Base-by-base conservation (phyloP, 2,797 vertebrate species). In the Anas georgica region DNA sequence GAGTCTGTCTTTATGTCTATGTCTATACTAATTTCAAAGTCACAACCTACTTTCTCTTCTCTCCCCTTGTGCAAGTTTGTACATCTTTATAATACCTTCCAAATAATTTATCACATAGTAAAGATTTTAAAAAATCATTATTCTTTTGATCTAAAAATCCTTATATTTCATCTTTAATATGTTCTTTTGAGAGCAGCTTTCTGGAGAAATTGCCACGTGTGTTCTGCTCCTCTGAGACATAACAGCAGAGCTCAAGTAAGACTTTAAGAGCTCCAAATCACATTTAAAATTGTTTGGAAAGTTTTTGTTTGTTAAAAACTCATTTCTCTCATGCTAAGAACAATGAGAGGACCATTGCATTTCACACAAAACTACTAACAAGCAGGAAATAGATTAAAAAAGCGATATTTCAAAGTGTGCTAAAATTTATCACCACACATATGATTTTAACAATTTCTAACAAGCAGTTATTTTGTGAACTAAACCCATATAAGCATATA, bases 111-210 rank as follows among this genome's bases (percentile, higher is more conserved):
- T 98, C 97, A 97, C 95, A 97, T 95, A 95, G 97, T 97, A 97
- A 98, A 98, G 96, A 97, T 97, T 97, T 97, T 5, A 97, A 98
- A 98, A 98, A 98, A 98, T 97, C 96, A 97, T 98, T 98, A 97
- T 96, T 82, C 96, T 97, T 98, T 98, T 98, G 97, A 98, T 98
- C 97, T 97, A 98, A 97, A 98, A 98, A 97, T 98, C 98, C 97
- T 97, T 98, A 91, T 97, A 97, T 97, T 98, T 98, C 97, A 98
- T 97, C 96, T 98, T 98, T 98, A 98, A 98, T 98, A 98, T 48
- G 95, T 97, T 97, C 97, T 97, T 97, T 96, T 86, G 92, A 97
- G 95, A 96, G 93, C 70, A 85, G 93, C 94, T 98, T 98, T 97
- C 95, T 97, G 95, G 97, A 98, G 95, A 96, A 97, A 92, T 96